Evolutionary conservation across 30 jellyfish, hydroid and myxozoan genomes (phyloP), one percentile per base, ranked within the genome.

Genomic region (Cassiopea xamachana): DNA sequence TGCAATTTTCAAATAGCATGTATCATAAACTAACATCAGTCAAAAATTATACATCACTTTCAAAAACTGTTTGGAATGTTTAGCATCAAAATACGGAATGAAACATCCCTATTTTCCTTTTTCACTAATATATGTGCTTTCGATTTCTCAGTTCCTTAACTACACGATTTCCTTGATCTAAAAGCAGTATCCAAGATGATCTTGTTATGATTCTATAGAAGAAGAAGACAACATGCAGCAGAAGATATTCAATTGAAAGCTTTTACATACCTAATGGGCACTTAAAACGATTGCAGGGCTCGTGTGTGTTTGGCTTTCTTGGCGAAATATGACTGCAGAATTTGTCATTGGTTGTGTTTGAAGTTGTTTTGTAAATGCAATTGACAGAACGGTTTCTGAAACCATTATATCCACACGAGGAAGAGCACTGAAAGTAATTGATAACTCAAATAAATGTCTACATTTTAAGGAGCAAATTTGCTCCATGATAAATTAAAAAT

Each of bases 401-500:
- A 43, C 97, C 97, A 62, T 83, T 43, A 46, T 90, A 48, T 1
- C 97, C 97, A 60, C 97, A 90, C 2, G 82, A 49, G 18, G 88
- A 13, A 2, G 97, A 90, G 72, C 97, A 90, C 97, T 90, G 76
- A 5, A 75, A 80, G 47, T 10, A 64, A 64, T 2, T 2, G 15
- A 64, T 2, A 60, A 50, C 43, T 48, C 78, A 16, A 9, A 19
- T 17, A 3, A 3, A 10, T 55, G 64, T 3, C 7, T 10, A 10
- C 64, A 55, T 55, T 3, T 6, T 55, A 55, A 10, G 7, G 64
- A 55, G 7, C 12, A 6, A 55, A 10, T 55, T 55, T 55, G 10
- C 7, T 3, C 10, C 12, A 55, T 3, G 64, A 10, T 55, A 55
- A 55, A 55, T 6, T 55, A 55, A 55, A 55, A 55, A 3, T 3